Base-by-base conservation (phyloP, 53 echinoderm and acorn worm genomes). In the Astropecten irregularis region DNA sequence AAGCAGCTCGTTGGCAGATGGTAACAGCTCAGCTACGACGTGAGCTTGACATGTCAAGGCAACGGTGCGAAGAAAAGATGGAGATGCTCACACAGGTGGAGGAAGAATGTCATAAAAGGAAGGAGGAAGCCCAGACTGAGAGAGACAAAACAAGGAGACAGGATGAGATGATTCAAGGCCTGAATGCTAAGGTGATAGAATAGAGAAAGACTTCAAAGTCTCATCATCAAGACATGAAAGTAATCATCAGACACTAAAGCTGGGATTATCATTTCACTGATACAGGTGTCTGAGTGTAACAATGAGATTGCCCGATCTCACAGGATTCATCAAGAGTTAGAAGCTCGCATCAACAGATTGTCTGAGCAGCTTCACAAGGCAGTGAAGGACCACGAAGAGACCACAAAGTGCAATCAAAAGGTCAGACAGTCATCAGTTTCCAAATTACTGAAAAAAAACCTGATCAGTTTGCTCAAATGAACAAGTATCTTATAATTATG, bases 1-100 rank as follows among this genome's bases (percentile, higher is more conserved):
- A 62, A 46, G 62, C 47, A n/a, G 29, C 79, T 7, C 79, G 79
- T 20, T 79, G 79, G 79, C 79, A 62, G 62, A 61, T 60, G 60
- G 30, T 48, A 62, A 79, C 79, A 3, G 47, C 61, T 10, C 79
- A 79, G 49, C 79, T 79, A 7, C 79, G 79, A 28, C 31, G 79
- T 25, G 79, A 79, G 79, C 46, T 79, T 7, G 79, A 61, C 61
- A 30, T 33, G 26, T 79, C 61, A 16, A 60, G 79, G 40, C 79
- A 62, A 5, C 79, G 79, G 14, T 79, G 62, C 19, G 44, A 62
- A 31, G 61, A 39, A 20, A 79, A 79, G 79, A 79, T 62, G 79
- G 60, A 79, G 30, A 19, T 46, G 2, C 79, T 79, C 9, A 19
- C 32, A 29, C 30, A 62, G 42, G 42, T 44, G 29, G 32, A 60